A percentile compares a stretch with the other conserved stretches of the same genome.
Conservation (phyloP, 2,113 vertebrate species). For the Grammomys surdaster region DNA sequence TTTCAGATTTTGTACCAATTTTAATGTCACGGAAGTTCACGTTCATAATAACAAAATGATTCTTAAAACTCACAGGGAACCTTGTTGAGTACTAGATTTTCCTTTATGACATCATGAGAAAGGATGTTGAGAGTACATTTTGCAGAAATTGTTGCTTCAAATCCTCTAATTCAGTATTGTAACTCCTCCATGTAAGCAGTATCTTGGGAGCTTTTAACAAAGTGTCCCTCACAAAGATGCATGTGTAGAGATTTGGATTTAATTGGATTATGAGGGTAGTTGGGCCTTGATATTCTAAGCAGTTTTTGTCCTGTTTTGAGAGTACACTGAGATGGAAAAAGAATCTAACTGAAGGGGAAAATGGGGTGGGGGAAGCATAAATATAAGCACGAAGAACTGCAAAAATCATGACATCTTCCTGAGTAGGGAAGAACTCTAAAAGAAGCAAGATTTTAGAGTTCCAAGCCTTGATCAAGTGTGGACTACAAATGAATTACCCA, state of each 20-base stretch:
- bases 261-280: neutral
- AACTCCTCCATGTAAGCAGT: neutral
- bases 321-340: neutral
- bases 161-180: neutral
- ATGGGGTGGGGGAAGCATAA: neutral
- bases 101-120: neutral
- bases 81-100: neutral
- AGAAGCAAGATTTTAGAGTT: neutral
- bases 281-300: neutral
- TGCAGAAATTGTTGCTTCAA: neutral
- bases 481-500: neutral
- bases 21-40: neutral
- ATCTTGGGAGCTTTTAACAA: neutral
- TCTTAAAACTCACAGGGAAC: neutral
- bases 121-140: neutral
- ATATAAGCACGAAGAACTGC: neutral
- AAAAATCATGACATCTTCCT: neutral
- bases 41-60: neutral
- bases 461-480: neutral
- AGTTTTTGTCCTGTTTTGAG: neutral
- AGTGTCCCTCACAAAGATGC: neutral
- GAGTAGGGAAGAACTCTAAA: neutral
- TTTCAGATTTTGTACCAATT: neutral
- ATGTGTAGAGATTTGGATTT: neutral
- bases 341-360: slow-evolving; percentile 1